These are phyloP conservation scores for Gymnoscelis rufifasciata DNA, from an alignment of 2,888 invertebrate species.

Conservation along the genomic window DNA sequence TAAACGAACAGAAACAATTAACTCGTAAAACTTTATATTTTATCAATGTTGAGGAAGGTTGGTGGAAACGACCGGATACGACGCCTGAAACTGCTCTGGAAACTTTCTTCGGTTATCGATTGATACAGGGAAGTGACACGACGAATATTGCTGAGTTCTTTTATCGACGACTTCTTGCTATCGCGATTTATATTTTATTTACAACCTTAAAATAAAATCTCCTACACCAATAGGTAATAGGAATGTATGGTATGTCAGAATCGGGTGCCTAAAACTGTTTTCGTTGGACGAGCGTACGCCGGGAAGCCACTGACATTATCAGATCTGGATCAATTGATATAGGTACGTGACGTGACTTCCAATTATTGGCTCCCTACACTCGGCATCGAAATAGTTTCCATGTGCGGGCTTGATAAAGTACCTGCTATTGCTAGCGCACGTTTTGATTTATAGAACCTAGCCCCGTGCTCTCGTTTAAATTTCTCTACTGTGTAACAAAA, in stretches of 20 bases:
- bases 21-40: constrained; percentile 39
- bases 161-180: not conserved
- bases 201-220: too few relatives aligned
- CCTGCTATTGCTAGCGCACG: constrained; percentile 30
- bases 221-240: too few relatives aligned
- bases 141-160: not conserved
- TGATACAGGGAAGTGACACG: constrained; percentile 4
- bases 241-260: too few relatives aligned
- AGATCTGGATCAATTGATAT: constrained; percentile 63
- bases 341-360: constrained; percentile 59
- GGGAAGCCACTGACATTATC: constrained; percentile 42
- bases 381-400: constrained; percentile 36
- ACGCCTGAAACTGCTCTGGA: constrained; percentile 9
- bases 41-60: constrained; percentile 27
- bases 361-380: constrained; percentile 35
- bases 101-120: constrained; percentile 17
- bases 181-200: not conserved
- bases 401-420: constrained; percentile 45
- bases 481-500: constrained; percentile 10
- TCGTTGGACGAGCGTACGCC: constrained; percentile 28
- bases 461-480: constrained; percentile 22
- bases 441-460: constrained; percentile 29
- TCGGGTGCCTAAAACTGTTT: constrained; percentile 3
- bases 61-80: constrained; percentile 7
- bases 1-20: constrained; percentile 39